Percentiles rank a stretch among this genome's conserved stretches.
phyloP scores from a whole-genome alignment of 2,113 vertebrate genomes.

The Columba livia region DNA sequence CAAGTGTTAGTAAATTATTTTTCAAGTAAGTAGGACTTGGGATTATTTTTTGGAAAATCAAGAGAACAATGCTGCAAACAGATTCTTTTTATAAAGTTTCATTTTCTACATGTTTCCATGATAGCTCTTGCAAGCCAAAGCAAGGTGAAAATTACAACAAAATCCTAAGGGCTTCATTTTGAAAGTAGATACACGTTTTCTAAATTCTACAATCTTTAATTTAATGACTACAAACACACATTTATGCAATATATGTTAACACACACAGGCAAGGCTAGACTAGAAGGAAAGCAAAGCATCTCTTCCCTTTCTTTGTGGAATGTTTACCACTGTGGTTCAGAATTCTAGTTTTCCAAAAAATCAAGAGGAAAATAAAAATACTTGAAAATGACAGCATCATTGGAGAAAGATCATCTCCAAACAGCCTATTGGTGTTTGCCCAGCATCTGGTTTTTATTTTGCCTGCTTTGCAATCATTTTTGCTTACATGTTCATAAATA shows the following conservation, averaged over 20 bases:
- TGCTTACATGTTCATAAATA: neutral
- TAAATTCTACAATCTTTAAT: neutral
- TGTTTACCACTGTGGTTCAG: neutral
- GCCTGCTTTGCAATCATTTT: neutral
- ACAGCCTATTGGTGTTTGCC: neutral
- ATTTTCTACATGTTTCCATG: neutral
- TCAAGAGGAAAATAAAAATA: neutral
- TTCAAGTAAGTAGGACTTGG: neutral
- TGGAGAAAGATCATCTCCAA: neutral
- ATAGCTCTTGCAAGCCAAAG: neutral
- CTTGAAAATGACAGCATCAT: neutral
- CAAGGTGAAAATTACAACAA: neutral
- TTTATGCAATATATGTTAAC: neutral
- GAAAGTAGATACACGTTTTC: neutral
- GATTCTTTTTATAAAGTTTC: neutral
- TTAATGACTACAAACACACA: neutral
- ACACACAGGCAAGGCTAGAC: neutral
- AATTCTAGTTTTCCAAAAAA: neutral
- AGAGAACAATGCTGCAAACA: neutral
- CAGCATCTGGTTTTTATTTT: neutral
- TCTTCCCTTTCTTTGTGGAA: neutral
- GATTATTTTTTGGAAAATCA: neutral
- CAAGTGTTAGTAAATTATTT: neutral
- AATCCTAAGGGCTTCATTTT: neutral
- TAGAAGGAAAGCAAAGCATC: neutral